A percentile compares a stretch with the other conserved stretches of the same genome.
Conservation (phyloP, 1,140 invertebrate genomes). For the Diorhabda elongata region DNA sequence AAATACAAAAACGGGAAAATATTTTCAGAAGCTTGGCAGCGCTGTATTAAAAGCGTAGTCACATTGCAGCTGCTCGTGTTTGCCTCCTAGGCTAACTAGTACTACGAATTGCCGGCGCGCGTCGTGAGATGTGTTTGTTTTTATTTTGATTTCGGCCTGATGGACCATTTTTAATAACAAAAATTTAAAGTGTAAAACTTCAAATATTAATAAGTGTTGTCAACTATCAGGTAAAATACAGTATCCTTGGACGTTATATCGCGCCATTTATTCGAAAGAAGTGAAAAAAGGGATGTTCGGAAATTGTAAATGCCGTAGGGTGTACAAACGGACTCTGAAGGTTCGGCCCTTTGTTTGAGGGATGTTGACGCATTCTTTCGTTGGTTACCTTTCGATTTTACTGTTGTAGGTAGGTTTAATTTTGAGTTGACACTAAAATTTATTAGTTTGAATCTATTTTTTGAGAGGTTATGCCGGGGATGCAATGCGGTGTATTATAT, state of each 20-base stretch:
- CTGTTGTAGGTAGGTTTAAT: background rate
- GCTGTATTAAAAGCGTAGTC: background rate
- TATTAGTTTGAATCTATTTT: no score
- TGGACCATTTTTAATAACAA: background rate
- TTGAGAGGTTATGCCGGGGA: no score
- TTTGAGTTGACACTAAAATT: no score
- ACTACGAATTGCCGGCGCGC: slow-evolving; percentile 13
- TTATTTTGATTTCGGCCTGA: slow-evolving; percentile 9
- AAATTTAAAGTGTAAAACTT: background rate
- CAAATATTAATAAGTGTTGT: background rate
- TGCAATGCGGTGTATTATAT: no score
- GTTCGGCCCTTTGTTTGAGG: background rate
- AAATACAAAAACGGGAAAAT: no score
- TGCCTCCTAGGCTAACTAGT: slow-evolving; percentile 16
- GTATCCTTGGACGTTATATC: no score
- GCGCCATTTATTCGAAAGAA: no score
- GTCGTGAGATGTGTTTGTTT: slow-evolving; percentile 8
- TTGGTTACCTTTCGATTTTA: background rate
- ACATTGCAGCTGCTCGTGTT: slow-evolving; percentile 15
- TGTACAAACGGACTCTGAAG: background rate
- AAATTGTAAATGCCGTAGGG: background rate
- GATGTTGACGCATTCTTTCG: background rate
- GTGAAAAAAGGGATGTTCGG: background rate
- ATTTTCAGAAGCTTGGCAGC: background rate
- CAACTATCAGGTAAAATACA: background rate